Base-by-base conservation (phyloP, 1,140 invertebrate genomes). In the Rhagoletis pomonella region DNA sequence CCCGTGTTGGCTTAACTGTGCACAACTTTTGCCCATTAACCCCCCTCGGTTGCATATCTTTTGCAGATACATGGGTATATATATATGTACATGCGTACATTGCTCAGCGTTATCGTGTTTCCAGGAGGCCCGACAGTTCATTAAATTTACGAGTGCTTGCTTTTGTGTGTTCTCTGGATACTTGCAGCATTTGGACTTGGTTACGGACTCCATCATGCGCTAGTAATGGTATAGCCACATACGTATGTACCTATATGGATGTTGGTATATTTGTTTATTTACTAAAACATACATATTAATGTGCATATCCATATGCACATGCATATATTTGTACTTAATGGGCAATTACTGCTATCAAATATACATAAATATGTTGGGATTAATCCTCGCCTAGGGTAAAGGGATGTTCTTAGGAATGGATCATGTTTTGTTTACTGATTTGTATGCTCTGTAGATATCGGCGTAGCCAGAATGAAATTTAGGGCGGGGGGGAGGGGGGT, bases 331-430 rank as follows among this genome's bases (percentile, higher is more conserved):
- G 87, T 60, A 58, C 62, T 87, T 81, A 87, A 87, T 87, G 73
- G 87, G 39, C 87, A 47, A 87, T 87, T 87, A 87, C 65, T 87
- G 87, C 87, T 84, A 87, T 87, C 87, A 87, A 87, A 87, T 81
- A 77, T 73, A 50, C 87, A 87, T 87, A 87, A 81, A 58, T n/a
- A 55, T 55, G 14, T 39, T 67, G n/a, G 42, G 47, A 81, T 55
- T 81, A 81, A 81, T 81, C 73, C 47, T 47, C 47, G 17, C 69
- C 69, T 73, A 17, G 2, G n/a, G 60, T 14, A 17, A 62, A 17
- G 17, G 60, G 7, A 62, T 14, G n/a, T 55, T 55, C 5, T 55
- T 55, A 55, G 50, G 10, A 7, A 55, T 10, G 50, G 50, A 55
- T 55, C 50, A 55, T 55, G 10, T 55, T 29, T 55, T 55, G 50